Conservation (phyloP, 1,140 invertebrate genomes). For the Ditylenchus dipsaci region DNA sequence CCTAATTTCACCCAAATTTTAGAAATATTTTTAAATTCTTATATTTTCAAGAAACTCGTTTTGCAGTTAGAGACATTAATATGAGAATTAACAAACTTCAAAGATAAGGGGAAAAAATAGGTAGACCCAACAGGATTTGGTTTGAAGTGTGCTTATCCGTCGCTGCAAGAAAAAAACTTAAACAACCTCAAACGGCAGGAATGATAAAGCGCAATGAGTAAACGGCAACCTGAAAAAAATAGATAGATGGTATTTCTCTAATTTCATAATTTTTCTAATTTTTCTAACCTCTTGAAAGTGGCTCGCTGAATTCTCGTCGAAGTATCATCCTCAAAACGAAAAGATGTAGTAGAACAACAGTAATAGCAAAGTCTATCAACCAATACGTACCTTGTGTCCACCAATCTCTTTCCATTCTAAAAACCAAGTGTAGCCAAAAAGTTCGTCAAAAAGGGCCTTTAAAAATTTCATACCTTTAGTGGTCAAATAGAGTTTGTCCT, state of each 20-base stretch:
- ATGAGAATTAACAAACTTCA: too few species aligned
- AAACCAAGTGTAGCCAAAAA: too few species aligned
- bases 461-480: conserved; percentile 47
- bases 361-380: not conserved
- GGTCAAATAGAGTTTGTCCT: conserved; percentile 47
- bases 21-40: too few species aligned
- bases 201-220: conserved; percentile 73
- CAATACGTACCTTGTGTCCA: conserved; percentile 51
- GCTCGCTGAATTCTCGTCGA: conserved; percentile 58
- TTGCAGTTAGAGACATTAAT: too few species aligned
- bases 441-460: not conserved
- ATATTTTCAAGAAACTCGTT: too few species aligned
- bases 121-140: too few species aligned
- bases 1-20: too few species aligned
- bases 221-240: conserved; percentile 68
- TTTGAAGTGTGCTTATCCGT: too few species aligned
- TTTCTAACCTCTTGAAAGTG: conserved; percentile 70
- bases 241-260: too few species aligned
- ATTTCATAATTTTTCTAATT: too few species aligned
- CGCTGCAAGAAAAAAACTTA: too few species aligned
- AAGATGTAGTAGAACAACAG: not conserved
- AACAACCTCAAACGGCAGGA: conserved; percentile 75
- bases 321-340: conserved; percentile 33
- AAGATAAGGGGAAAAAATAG: too few species aligned
- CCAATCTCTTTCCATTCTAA: conserved; percentile 54